Base-by-base conservation (phyloP, 2,113 vertebrate species). In the Aegithalos caudatus region DNA sequence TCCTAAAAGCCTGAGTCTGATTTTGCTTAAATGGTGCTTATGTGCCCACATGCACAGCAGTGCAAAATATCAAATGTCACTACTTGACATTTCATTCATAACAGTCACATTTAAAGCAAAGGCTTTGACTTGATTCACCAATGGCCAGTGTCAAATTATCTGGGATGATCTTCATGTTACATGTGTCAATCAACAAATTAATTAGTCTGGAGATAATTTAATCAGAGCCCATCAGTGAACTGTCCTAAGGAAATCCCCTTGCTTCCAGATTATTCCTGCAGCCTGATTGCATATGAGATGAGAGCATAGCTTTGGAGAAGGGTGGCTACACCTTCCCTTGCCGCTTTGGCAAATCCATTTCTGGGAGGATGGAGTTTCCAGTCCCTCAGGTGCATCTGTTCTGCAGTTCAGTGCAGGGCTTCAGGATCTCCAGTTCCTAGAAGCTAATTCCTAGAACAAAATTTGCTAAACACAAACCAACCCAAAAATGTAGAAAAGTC, bases 41-140 rank as follows among this genome's bases (percentile, higher is more conserved):
- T 94, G 62, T 91, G 58, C 71, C 74, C 67, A 15, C 64, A 70
- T 94, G 76, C 47, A 51, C 38, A 10, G 42, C 12, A 88, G 58
- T 91, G 72, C 62, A 80, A 54, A 93, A 73, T 92, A 95, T 80
- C 87, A 95, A 95, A 93, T 95, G 92, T 94, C 92, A 81, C 90
- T 47, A 9, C 86, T 89, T 82, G 92, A 70, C 90, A 73, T 95
- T 94, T 95, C 84, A 78, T 93, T 95, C 71, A 58, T 88, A 95
- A 93, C 67, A 70, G 83, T 67, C 90, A 51, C 53, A 62, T 93
- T 85, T 77, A 88, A 88, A 80, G 35, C 62, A 76, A 80, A 90
- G 78, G 58, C 81, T 85, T 93, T 88, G 69, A 73, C 62, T 82
- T 88, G 78, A 73, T 58, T 86, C 66, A 88, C 72, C 47, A 40